A percentile compares a stretch with the other conserved stretches of the same genome.
These are phyloP conservation scores for Pomacea maculata DNA, from an alignment of 1,140 invertebrate genomes.

Conservation along the genomic window DNA sequence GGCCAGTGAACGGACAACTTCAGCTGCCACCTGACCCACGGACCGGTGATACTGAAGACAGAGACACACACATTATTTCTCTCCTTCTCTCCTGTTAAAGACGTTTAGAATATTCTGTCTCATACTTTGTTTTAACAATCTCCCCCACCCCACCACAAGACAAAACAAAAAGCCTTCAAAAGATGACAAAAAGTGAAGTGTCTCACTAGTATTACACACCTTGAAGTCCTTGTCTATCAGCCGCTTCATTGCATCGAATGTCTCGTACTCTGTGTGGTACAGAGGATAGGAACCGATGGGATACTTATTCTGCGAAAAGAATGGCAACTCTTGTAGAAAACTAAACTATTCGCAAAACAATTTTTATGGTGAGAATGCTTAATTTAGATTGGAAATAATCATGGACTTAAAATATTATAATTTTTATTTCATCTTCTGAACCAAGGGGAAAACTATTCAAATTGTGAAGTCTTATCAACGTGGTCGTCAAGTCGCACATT, in stretches of 20 bases:
- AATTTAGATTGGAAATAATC: too few species aligned
- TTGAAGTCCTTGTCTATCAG: conserved; percentile 60
- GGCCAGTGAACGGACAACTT: conserved; percentile 59
- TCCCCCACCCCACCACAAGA: neutral
- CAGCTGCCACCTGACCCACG: conserved; percentile 57
- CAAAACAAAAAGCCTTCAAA: neutral
- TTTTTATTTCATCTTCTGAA: too few species aligned
- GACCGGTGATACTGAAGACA: conserved; percentile 53
- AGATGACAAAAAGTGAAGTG: neutral
- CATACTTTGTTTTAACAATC: neutral
- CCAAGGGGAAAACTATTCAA: too few species aligned
- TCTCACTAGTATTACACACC: conserved; percentile 23
- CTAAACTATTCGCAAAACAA: too few species aligned
- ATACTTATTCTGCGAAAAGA: conserved; percentile 37
- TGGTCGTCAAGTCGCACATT: too few species aligned
- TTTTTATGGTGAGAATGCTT: too few species aligned
- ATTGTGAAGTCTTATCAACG: too few species aligned
- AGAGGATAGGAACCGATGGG: conserved; percentile 59
- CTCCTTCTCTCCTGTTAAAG: neutral
- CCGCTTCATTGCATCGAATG: conserved; percentile 60
- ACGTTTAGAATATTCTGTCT: neutral
- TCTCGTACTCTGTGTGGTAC: conserved; percentile 68
- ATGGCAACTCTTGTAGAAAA: neutral
- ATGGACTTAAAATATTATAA: too few species aligned
- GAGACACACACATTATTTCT: neutral